Conservation (phyloP, 2,888 invertebrate species). For the Zeuzera pyrina region DNA sequence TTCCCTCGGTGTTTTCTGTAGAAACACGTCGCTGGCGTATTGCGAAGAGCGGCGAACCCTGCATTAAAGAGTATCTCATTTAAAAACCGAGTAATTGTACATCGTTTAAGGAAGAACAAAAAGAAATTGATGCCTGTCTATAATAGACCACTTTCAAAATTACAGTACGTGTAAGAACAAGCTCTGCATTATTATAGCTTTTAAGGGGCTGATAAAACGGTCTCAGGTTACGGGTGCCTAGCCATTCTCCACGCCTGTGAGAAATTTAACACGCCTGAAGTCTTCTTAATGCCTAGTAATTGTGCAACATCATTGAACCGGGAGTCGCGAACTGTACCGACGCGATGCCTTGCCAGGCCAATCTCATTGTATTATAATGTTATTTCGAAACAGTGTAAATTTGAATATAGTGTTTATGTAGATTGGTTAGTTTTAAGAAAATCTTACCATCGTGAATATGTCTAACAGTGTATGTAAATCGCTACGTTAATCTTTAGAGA, state of each 20-base stretch:
- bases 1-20: conserved; percentile 84
- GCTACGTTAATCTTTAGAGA: too few species aligned
- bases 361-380: conserved; percentile 20
- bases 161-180: conserved; percentile 41
- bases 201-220: conserved; percentile 45
- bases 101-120: conserved; percentile 6
- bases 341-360: conserved; percentile 20
- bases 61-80: conserved; percentile 23
- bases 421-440: too few species aligned
- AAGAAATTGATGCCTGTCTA: too few species aligned
- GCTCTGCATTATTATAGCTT: conserved; percentile 46
- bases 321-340: conserved; percentile 20
- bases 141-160: conserved; percentile 25
- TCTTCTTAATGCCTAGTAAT: conserved; percentile 55
- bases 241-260: conserved; percentile 45
- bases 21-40: conserved; percentile 84
- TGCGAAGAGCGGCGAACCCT: conserved; percentile 84
- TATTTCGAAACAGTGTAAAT: conserved; percentile 9
- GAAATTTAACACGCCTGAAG: conserved; percentile 54
- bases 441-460: too few species aligned
- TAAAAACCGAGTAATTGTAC: conserved; percentile 15
- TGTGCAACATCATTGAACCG: conserved; percentile 37
- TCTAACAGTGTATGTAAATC: too few species aligned
- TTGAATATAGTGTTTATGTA: too few species aligned
- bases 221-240: conserved; percentile 38